Base-by-base conservation (phyloP, 30 jellyfish, hydroid and myxozoan genomes). In the Calvadosia cruxmelitensis region DNA sequence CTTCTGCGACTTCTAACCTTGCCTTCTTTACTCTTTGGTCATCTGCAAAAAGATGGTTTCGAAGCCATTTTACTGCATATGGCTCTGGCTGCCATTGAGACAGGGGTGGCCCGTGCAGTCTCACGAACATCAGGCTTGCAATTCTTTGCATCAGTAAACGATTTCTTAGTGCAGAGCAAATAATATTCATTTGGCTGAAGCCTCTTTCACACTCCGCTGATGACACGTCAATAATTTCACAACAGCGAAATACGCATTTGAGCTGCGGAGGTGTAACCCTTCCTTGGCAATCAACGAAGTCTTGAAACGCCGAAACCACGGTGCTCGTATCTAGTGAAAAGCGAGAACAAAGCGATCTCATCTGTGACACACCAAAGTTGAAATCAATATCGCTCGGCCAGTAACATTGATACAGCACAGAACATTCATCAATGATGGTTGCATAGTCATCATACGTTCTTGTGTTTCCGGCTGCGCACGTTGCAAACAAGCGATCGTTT, bases 41-140 rank as follows among this genome's bases (percentile, higher is more conserved):
- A 75, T 50, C 28, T 35, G 79, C 79, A 75, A 48, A 42, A 29
- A 48, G 29, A 72, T 72, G 83, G 33, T 72, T 53, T 74, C 62
- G 83, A 27, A 72, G 86, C 73, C 86, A 64, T 66, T 75, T 75
- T 35, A 78, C 50, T 48, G 79, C 66, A 16, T 78, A 78, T 48
- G 50, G 65, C 66, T 72, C 31, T 36, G 86, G 26, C 29, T 64
- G 30, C 79, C 86, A 75, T 33, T 64, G 86, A 27, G 65, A 73
- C 27, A 64, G 73, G 66, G 86, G 73, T 13, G 78, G 84, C 29
- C 84, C 84, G 48, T 74, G 63, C 26, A 74, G 63, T 31, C 84
- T 61, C 32, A 64, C 34, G 34, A 75, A 75, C 86, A 66, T 64
- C 79, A 75, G 63, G 31, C 73, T 64, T 49, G 79, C 42, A 42